phyloP scores from a whole-genome alignment of 2,888 invertebrate species.

The Lasioglossum lativentre region DNA sequence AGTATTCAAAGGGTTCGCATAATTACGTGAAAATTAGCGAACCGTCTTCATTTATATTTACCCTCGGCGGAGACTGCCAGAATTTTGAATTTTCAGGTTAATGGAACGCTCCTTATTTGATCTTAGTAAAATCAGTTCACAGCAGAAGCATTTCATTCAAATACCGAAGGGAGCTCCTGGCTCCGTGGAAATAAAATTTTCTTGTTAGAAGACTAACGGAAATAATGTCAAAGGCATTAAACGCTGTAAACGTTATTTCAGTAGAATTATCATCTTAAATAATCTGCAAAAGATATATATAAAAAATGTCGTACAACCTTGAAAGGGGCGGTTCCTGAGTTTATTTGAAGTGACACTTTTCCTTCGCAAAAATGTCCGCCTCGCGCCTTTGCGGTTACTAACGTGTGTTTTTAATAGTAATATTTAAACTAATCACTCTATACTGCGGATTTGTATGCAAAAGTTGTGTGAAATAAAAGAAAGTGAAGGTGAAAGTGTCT shows the following conservation, averaged over 20 bases:
- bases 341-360: too few species aligned
- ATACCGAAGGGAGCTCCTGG: neutral
- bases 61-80: constrained; percentile 5
- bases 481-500: too few species aligned
- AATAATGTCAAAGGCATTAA: neutral
- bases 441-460: too few species aligned
- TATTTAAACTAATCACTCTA: too few species aligned
- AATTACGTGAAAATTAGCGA: constrained; percentile 7
- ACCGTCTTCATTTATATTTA: constrained; percentile 11
- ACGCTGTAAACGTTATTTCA: neutral
- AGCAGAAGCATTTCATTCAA: neutral
- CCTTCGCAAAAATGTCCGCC: too few species aligned
- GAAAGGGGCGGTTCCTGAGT: too few species aligned
- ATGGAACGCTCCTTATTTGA: constrained; percentile 39
- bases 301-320: too few species aligned
- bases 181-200: neutral
- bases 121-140: neutral
- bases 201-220: neutral
- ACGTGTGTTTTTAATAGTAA: too few species aligned
- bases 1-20: neutral
- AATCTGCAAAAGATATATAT: too few species aligned
- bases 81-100: constrained; percentile 28
- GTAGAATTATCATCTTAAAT: neutral
- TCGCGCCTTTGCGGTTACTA: too few species aligned
- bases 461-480: too few species aligned